Conservation (phyloP, 2,113 vertebrate genomes). For the Lycocorax pyrrhopterus region DNA sequence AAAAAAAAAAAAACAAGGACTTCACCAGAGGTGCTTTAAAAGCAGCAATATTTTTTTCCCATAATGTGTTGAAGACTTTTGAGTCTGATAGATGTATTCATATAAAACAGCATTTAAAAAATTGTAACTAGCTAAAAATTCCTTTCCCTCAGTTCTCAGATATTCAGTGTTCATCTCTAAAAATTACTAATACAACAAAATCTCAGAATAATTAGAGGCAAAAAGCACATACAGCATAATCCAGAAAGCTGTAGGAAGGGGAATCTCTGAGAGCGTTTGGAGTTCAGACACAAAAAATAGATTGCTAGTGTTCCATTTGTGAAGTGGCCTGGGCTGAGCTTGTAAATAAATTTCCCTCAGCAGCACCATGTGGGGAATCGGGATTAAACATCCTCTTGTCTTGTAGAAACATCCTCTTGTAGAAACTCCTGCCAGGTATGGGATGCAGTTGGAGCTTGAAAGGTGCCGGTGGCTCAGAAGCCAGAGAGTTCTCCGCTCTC, state of each 20-base stretch:
- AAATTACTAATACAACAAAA: neutral
- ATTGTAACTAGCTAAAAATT: neutral
- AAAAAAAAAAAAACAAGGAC: neutral
- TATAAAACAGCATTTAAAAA: neutral
- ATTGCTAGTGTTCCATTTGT: neutral
- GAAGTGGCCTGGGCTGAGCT: neutral
- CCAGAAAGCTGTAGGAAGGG: neutral
- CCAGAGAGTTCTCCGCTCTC: neutral
- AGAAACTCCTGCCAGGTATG: neutral
- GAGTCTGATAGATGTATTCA: neutral
- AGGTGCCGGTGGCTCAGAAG: neutral
- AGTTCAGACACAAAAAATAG: neutral
- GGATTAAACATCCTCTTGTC: neutral
- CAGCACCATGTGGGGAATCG: neutral
- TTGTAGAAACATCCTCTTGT: rapidly evolving
- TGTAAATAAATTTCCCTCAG: neutral
- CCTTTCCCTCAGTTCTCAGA: neutral
- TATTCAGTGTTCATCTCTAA: neutral
- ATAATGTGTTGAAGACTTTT: neutral
- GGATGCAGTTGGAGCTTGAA: neutral
- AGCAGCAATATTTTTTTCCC: neutral
- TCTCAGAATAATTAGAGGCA: neutral
- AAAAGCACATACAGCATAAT: neutral
- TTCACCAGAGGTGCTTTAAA: neutral
- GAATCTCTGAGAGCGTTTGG: neutral